Evolutionary conservation across 1,140 invertebrate species (phyloP).

Genomic region (Contarinia nasturtii): DNA sequence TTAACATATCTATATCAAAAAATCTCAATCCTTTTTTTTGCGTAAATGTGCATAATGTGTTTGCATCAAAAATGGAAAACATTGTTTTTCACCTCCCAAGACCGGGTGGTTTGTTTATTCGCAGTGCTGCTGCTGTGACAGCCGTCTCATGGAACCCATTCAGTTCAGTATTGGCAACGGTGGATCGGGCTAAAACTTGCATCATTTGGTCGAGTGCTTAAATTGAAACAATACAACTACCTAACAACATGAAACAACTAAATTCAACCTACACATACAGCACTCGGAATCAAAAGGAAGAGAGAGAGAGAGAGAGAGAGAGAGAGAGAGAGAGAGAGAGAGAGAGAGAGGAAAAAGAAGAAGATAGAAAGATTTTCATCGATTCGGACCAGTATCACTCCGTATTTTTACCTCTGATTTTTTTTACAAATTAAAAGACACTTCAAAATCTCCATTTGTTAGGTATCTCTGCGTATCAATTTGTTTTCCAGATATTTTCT

Average conservation of each 20-base stretch:
- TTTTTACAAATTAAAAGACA: too few relatives aligned
- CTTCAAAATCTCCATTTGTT: too few relatives aligned
- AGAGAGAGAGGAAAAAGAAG: too few relatives aligned
- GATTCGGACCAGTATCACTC: too few relatives aligned
- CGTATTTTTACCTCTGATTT: too few relatives aligned
- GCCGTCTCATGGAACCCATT: slow-evolving; percentile 85
- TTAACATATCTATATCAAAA: too few relatives aligned
- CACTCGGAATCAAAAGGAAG: not conserved
- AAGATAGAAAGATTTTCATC: too few relatives aligned
- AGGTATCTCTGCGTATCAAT: too few relatives aligned
- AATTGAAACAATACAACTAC: not conserved
- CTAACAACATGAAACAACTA: not conserved
- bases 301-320: not conserved
- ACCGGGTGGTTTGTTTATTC: slow-evolving; percentile 19
- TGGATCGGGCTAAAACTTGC: slow-evolving; percentile 68
- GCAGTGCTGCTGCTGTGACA: slow-evolving; percentile 64
- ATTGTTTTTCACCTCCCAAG: not conserved
- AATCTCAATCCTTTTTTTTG: not conserved
- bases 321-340: not conserved
- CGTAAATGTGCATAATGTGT: not conserved
- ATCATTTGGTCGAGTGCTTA: slow-evolving; percentile 61
- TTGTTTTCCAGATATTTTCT: too few relatives aligned
- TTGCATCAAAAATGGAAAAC: slow-evolving; percentile 1
- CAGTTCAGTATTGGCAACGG: slow-evolving; percentile 64
- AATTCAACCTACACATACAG: not conserved